Conservation (phyloP, 1,140 invertebrate genomes). For the Agrypnia vestita region DNA sequence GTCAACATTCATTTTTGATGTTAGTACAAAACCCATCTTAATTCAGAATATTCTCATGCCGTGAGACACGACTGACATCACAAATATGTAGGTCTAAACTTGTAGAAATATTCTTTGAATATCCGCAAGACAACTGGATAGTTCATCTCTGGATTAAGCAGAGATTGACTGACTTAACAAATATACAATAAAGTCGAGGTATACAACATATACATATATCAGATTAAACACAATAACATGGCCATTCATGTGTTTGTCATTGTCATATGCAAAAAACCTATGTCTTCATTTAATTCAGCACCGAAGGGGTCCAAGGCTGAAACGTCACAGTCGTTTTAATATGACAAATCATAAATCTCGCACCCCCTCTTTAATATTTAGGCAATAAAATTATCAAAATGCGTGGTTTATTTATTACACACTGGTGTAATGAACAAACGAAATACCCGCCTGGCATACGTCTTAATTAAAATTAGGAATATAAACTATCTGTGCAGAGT, state of each 20-base stretch:
- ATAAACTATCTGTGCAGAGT: neutral
- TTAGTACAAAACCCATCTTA: too few relatives aligned
- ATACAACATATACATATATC: too few relatives aligned
- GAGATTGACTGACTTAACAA: too few relatives aligned
- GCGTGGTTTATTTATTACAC: neutral
- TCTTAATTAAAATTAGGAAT: conserved; percentile 19
- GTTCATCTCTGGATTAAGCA: too few relatives aligned
- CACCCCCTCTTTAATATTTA: neutral
- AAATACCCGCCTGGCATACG: neutral
- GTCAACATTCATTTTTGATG: conserved; percentile 2
- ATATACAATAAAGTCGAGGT: too few relatives aligned
- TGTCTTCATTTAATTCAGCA: neutral
- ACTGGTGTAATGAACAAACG: neutral
- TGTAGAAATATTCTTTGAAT: too few relatives aligned
- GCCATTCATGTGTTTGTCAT: neutral
- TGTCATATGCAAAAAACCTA: conserved; percentile 9
- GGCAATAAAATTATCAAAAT: conserved; percentile 8
- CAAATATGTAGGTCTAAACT: too few relatives aligned
- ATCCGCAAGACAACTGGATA: too few relatives aligned
- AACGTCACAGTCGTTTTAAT: neutral
- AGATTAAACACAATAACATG: too few relatives aligned
- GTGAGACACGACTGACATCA: too few relatives aligned
- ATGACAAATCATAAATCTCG: conserved; percentile 1
- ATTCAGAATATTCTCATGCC: too few relatives aligned
- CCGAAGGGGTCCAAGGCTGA: neutral